Evolutionary conservation across 2,113 vertebrate genomes (phyloP).

Genomic region (Chelonoidis abingdonii): DNA sequence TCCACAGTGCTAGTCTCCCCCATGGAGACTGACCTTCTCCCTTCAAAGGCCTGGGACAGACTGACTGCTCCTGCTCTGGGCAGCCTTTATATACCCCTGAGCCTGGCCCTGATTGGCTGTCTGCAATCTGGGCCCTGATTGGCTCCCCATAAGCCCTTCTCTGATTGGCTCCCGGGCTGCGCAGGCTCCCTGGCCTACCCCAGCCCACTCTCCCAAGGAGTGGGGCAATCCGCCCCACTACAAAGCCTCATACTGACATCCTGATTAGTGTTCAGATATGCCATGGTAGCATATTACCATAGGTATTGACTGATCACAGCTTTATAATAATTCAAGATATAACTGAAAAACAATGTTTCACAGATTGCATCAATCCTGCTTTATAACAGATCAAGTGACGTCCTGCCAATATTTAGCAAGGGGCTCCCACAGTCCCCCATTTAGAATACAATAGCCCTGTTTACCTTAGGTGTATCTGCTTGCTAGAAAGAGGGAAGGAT

Average conservation of each 20-base stretch:
- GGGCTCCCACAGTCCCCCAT: background rate
- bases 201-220: too few relatives aligned
- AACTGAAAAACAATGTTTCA: background rate
- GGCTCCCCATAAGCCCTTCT: too few relatives aligned
- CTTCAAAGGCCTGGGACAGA: too few relatives aligned
- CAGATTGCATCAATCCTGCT: background rate
- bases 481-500: background rate
- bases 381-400: background rate
- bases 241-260: background rate
- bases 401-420: background rate
- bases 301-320: fast-evolving
- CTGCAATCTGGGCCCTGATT: too few relatives aligned
- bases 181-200: too few relatives aligned
- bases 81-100: too few relatives aligned
- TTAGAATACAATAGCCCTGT: background rate
- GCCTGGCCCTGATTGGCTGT: too few relatives aligned
- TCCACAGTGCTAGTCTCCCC: too few relatives aligned
- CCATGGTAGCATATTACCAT: fast-evolving
- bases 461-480: background rate
- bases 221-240: too few relatives aligned
- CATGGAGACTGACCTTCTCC: too few relatives aligned
- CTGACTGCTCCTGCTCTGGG: too few relatives aligned
- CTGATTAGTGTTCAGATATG: background rate
- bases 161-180: too few relatives aligned
- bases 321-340: background rate